Evolutionary conservation across 2,113 vertebrate species (phyloP).

Genomic region (Psophia crepitans): DNA sequence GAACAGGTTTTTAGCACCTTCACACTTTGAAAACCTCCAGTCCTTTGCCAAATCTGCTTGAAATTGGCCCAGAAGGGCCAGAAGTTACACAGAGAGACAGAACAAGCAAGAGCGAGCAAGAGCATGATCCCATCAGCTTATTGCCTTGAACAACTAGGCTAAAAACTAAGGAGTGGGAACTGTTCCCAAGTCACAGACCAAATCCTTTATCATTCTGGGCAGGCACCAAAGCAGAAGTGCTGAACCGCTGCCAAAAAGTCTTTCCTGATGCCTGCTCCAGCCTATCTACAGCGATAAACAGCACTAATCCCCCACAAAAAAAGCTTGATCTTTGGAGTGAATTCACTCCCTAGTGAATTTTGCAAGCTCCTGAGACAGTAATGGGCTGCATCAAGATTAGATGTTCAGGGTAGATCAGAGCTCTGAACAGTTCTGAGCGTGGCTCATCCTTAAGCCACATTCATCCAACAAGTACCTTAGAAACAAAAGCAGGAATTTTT

Average conservation of each 20-base stretch:
- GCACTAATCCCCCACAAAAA: not conserved
- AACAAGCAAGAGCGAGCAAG: fast-evolving
- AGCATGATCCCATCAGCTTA: not conserved
- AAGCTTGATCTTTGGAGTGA: not conserved
- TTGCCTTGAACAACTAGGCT: not conserved
- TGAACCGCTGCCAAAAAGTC: not conserved
- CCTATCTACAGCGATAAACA: not conserved
- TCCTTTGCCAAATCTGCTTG: not conserved
- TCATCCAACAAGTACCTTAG: not conserved
- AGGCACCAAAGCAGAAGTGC: not conserved
- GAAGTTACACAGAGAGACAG: not conserved
- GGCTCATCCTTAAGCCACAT: not conserved
- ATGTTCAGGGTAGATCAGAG: not conserved
- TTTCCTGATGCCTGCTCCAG: not conserved
- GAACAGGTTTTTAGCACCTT: not conserved
- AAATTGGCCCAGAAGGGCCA: not conserved
- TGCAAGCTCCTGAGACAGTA: not conserved
- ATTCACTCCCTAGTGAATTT: not conserved
- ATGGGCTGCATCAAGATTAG: not conserved
- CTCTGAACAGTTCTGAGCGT: not conserved
- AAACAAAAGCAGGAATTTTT: not conserved
- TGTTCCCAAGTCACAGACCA: not conserved
- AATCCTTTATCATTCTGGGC: not conserved
- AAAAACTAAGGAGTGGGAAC: not conserved
- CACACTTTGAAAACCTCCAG: not conserved